Conservation (phyloP, 1,140 invertebrate genomes). For the Drosophila burlai region DNA sequence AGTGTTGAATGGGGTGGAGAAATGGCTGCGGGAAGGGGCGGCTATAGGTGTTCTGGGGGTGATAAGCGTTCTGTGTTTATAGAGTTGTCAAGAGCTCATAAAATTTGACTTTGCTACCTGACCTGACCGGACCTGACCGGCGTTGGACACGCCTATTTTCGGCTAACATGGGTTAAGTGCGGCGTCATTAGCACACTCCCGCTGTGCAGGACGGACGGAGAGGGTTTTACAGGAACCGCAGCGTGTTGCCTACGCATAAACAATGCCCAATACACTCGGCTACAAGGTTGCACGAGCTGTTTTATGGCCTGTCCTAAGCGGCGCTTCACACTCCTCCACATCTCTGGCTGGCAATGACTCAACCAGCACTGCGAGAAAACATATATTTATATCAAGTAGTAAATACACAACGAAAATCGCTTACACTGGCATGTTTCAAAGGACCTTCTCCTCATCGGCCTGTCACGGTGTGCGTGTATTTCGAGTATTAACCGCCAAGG, state of each 20-base stretch:
- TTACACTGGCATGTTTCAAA: background rate
- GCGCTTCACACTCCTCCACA: constrained; percentile 33
- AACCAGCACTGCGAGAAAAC: constrained; percentile 22
- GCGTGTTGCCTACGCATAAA: constrained; percentile 55
- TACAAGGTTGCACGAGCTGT: constrained; percentile 39
- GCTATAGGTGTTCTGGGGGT: constrained; percentile 12
- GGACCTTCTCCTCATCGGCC: background rate
- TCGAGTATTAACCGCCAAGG: constrained; percentile 66
- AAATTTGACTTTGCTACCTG: constrained; percentile 68
- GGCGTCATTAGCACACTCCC: constrained; percentile 68
- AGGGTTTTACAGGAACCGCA: constrained; percentile 45
- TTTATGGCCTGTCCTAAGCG: constrained; percentile 33
- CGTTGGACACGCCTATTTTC: constrained; percentile 58
- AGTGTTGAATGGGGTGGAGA: constrained; percentile 28
- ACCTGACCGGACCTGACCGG: background rate
- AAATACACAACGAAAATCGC: background rate
- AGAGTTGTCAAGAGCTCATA: constrained; percentile 76
- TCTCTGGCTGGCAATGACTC: constrained; percentile 21
- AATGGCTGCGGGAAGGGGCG: background rate
- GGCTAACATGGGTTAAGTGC: constrained; percentile 69
- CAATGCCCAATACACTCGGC: constrained; percentile 34
- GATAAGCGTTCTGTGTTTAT: constrained; percentile 71
- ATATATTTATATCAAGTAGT: background rate
- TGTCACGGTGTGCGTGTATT: constrained; percentile 63
- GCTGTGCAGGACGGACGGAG: constrained; percentile 27